Base-by-base conservation (phyloP, 1,140 invertebrate species). In the Tetramorium alpestre region DNA sequence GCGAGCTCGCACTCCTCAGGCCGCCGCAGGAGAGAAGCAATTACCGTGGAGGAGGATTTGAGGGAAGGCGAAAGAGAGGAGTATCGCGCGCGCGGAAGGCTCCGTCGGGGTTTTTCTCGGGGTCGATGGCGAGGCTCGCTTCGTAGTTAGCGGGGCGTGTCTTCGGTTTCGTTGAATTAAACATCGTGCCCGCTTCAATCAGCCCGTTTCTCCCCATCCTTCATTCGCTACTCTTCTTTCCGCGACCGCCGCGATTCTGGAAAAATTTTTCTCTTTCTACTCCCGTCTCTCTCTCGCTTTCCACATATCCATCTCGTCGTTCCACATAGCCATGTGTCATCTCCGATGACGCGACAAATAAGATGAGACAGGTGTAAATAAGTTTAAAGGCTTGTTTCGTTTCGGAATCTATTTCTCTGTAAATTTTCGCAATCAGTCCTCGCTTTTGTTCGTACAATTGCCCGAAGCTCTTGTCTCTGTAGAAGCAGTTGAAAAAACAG, bases 131-230 rank as follows among this genome's bases (percentile, higher is more conserved):
- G 72, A 84, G 64, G 78, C 75, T 91, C 88, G 89, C 72, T 87
- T 56, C 87, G 89, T 89, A 91, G 89, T 91, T 91, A 91, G 89
- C 90, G 90, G 90, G 81, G 89, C 78, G 92, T 91, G 89, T 92
- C 90, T 92, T 92, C 88, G 89, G 90, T 94, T 93, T 93, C 93
- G 93, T 93, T 94, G 93, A 94, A 93, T 94, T 94, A 94, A 94
- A 94, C 93, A 94, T 94, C 91, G 87, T 90, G 90, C 91, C 89
- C 73, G 90, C 92, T 93, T 94, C 92, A 93, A 94, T 94, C 92
- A 93, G 90, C 88, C 80, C 86, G 67, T 85, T 85, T 84, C 84
- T 88, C 67, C 41, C 58, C 78, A 49, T 69, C 82, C 54, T 56
- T 56, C 76, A 73, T 2, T 3, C 5, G 0, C 65, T 58, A 54